Evolutionary conservation across 2,797 vertebrate genomes (phyloP), one percentile per base, ranked within the genome.

Genomic region (Philypnodon macrostomus): DNA sequence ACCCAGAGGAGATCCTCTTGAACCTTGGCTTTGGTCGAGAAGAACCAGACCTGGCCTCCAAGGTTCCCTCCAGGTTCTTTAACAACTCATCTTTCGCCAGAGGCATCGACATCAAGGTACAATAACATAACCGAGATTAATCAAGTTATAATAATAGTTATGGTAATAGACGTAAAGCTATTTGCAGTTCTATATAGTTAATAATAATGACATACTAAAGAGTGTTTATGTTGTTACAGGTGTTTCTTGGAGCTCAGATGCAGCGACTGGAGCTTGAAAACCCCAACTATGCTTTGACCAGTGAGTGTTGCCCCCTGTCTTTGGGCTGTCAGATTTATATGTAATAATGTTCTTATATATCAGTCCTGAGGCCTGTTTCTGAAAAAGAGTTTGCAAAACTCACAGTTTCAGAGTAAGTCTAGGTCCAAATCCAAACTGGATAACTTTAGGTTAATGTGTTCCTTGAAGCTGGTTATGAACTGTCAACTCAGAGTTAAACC

Each of bases 201-300:
- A n/a, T n/a, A n/a, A n/a, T n/a, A n/a, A n/a, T n/a, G n/a, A n/a
- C n/a, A n/a, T n/a, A n/a, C n/a, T n/a, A n/a, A n/a, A n/a, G n/a
- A 30, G 11, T 13, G n/a, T n/a, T 32, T 33, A 12, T 14, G 32
- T 14, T 47, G 32, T 26, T 62, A 4, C 52, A 87, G 85, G 93
- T 99, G 36, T 99, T 97, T 86, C 85, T 99, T 70, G 93, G 86
- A 84, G 95, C 96, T 31, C 97, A 99, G 69, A 85, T 98, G 81
- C 95, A 98, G 67, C 93, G 97, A 10, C 91, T 96, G 92, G 96
- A 98, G 85, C 83, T 97, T 75, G 97, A 99, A 85, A 98, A 96
- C 77, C 95, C 97, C 47, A 97, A 92, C 90, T 98, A 92, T 53
- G 96, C 97, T 73, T 88, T 99, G 65, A 98, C 97, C 58, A 98